Evolutionary conservation across 2,797 vertebrate genomes (phyloP), one percentile per base, ranked within the genome.

Genomic region (Platyrinchus mystaceus): DNA sequence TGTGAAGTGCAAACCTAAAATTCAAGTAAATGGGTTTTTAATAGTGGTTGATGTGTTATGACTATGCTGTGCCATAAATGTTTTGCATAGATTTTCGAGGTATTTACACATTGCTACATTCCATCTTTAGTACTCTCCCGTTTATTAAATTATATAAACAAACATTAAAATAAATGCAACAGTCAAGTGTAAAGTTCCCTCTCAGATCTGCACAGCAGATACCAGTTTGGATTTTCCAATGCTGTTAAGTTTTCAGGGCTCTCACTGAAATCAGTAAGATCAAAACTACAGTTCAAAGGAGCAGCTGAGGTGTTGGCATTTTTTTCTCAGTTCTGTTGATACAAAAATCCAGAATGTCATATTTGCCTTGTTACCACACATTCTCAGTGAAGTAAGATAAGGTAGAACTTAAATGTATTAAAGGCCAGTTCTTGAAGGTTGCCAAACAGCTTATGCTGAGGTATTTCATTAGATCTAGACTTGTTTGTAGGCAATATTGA

Each of bases 21-120:
- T 91, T 96, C 77, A 82, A 91, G 84, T 86, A 97, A 97, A 97
- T 96, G 90, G 81, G 53, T 89, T 98, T 97, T 97, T 94, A 95
- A 95, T 94, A 34, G 92, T 74, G 85, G 56, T 91, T 96, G 95
- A 96, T 96, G 93, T 89, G 80, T 96, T 97, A 95, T 95, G 90
- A 71, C 74, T 96, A 55, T 75, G 66, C 34, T 27, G 64, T 55
- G 69, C 78, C 70, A 80, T 93, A 93, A 96, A 70, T 68, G 75
- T 87, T 94, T 86, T 92, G 73, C 87, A 94, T 93, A 94, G 89
- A 92, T 96, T 95, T 97, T 69, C 94, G 89, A 95, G 49, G 43
- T 91, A 94, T 94, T 97, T 97, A 89, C 94, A 68, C 68, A 78
- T 86, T 94, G 75, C 58, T 92, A 74, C 60, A 93, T 95, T 89